A percentile compares a stretch with the other conserved stretches of the same genome.
Conservation (phyloP, 2,113 vertebrate species). For the Arvicanthis niloticus region DNA sequence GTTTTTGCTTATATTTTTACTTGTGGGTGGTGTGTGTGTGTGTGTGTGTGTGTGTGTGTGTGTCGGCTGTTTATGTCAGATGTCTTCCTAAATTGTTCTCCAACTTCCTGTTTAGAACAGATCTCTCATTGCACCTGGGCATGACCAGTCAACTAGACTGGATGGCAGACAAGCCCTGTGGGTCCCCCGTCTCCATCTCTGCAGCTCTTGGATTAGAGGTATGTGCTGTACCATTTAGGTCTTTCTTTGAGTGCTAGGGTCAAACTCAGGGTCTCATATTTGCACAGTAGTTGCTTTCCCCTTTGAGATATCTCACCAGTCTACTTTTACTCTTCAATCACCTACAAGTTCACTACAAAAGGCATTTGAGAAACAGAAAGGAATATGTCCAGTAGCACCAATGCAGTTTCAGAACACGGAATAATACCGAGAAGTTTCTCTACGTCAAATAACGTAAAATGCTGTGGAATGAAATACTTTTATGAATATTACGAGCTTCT, state of each 20-base stretch:
- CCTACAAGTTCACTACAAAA: background rate
- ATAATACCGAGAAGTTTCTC: background rate
- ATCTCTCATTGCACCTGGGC: background rate
- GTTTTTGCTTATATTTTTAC: background rate
- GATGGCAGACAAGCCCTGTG: background rate
- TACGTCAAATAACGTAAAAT: conserved; percentile 18
- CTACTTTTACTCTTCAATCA: background rate
- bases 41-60: background rate
- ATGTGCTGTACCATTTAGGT: too few species aligned
- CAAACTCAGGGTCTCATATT: background rate
- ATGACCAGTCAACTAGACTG: background rate
- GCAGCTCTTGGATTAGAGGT: background rate
- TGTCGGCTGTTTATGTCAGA: background rate
- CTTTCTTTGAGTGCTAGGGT: background rate
- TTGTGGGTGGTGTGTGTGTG: background rate
- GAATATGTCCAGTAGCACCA: background rate
- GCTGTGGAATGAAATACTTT: background rate
- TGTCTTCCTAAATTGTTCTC: background rate
- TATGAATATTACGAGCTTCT: conserved; percentile 47
- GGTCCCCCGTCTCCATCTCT: background rate
- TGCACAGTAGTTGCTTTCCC: background rate
- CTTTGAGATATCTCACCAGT: background rate
- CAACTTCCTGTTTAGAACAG: background rate
- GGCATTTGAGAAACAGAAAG: conserved; percentile 18
- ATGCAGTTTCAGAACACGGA: background rate